These are phyloP conservation scores for Lontra canadensis DNA, from an alignment of 2,113 vertebrate genomes.

Conservation along the genomic window DNA sequence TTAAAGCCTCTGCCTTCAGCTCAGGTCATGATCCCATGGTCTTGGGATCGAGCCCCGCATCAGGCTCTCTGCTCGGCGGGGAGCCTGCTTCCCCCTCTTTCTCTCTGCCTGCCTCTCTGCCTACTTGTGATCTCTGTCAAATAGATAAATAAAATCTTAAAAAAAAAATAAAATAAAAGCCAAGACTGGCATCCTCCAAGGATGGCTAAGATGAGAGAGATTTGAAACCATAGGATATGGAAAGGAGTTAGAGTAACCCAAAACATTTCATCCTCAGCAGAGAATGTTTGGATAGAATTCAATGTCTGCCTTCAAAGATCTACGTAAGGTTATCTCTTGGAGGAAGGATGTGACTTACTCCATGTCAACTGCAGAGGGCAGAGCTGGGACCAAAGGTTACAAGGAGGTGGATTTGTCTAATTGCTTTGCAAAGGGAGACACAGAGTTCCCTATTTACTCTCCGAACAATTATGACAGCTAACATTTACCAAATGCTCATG, in stretches of 20 bases:
- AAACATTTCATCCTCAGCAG: neutral
- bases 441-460: neutral
- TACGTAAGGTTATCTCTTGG: neutral
- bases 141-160: too few relatives aligned
- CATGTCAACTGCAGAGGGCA: constrained; percentile 15
- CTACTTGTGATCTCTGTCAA: too few relatives aligned
- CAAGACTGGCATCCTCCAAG: neutral
- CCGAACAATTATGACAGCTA: neutral
- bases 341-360: neutral
- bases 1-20: too few relatives aligned
- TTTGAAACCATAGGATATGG: neutral
- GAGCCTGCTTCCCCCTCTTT: too few relatives aligned
- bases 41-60: too few relatives aligned
- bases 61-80: too few relatives aligned
- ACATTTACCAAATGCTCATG: neutral
- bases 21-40: too few relatives aligned
- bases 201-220: neutral
- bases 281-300: neutral
- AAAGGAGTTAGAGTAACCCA: neutral
- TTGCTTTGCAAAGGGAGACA: neutral
- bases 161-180: neutral
- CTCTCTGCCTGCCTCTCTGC: too few relatives aligned
- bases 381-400: neutral
- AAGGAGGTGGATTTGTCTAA: neutral
- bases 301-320: neutral